Evolutionary conservation across 1,140 invertebrate species (phyloP), one percentile per base, ranked within the genome.

Genomic region (Nebria ingens): DNA sequence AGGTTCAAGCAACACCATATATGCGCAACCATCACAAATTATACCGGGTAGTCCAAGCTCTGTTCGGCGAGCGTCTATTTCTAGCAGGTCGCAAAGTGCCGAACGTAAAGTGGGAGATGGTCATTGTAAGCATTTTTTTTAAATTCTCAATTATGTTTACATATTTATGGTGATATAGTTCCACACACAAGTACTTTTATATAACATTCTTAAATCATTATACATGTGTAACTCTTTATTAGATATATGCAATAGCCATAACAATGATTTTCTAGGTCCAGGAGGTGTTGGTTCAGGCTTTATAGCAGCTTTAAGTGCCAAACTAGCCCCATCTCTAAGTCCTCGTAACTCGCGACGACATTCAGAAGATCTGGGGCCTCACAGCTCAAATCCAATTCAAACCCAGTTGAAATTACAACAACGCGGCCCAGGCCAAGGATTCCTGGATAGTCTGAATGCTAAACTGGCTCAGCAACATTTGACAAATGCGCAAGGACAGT

Each of bases 361-460:
- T 65, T 62, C 67, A 51, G 60, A 75, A 66, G 58, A 68, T 63
- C 13, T 68, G 54, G 56, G 70, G 61, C 59, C 54, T 56, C 42
- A 69, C 61, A 19, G 38, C 17, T 19, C 49, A 49, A 21, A 55
- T 21, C 59, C 62, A 11, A 17, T 17, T 9, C 40, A 45, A 45
- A 3, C 40, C 6, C 9, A 9, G 9, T 12, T 0, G 62, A 67
- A 42, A 53, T 67, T 38, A 59, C 65, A 11, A 54, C 69, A 56
- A 53, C 56, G 62, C 51, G 69, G 69, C 19, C 66, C 73, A 56
- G 66, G 71, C 67, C 56, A 79, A 56, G 80, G 76, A 55, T 88
- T 88, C 68, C 72, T 87, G 38, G 84, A 87, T 69, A 86, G 83
- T 62, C 69, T 89, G 40, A 89, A 87, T 62, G 84, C 83, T 9